These are phyloP conservation scores for Aphelinus atriplicis DNA, from an alignment of 1,140 invertebrate genomes.

Conservation along the genomic window DNA sequence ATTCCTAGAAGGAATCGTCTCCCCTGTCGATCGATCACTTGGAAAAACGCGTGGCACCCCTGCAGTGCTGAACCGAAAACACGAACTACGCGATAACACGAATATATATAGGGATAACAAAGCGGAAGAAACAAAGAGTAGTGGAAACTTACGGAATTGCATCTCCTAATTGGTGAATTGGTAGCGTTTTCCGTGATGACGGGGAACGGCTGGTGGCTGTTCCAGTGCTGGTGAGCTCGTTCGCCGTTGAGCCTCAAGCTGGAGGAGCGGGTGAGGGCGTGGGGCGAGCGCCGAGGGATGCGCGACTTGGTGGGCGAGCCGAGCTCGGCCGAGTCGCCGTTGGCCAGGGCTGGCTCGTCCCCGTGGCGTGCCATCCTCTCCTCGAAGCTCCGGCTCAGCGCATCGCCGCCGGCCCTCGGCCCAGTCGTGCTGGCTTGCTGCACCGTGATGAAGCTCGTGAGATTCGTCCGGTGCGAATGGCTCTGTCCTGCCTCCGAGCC, in stretches of 20 bases:
- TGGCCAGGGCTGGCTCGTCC: slow-evolving; percentile 35
- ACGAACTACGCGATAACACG: too few relatives aligned
- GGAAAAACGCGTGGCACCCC: too few relatives aligned
- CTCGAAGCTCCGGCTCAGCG: background rate
- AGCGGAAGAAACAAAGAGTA: too few relatives aligned
- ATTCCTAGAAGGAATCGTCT: too few relatives aligned
- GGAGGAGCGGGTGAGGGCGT: slow-evolving; percentile 61
- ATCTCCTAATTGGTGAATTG: slow-evolving; percentile 57
- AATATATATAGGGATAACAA: too few relatives aligned
- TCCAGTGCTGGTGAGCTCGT: slow-evolving; percentile 45
- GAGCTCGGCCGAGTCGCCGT: slow-evolving; percentile 3
- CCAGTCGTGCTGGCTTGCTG: too few relatives aligned
- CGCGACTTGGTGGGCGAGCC: slow-evolving; percentile 13
- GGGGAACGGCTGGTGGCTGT: slow-evolving; percentile 49
- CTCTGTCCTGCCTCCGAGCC: too few relatives aligned
- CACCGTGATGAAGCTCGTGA: too few relatives aligned
- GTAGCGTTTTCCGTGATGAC: slow-evolving; percentile 61
- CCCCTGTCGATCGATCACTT: too few relatives aligned
- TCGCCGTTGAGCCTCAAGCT: slow-evolving; percentile 63
- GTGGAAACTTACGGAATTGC: slow-evolving; percentile 34
- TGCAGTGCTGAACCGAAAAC: too few relatives aligned
- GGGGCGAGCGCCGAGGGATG: slow-evolving; percentile 52
- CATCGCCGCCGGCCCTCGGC: too few relatives aligned
- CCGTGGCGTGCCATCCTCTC: slow-evolving; percentile 50
- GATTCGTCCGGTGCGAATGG: too few relatives aligned